These are phyloP conservation scores for Nothocercus julius DNA, from an alignment of 2,113 vertebrate genomes.

Conservation along the genomic window DNA sequence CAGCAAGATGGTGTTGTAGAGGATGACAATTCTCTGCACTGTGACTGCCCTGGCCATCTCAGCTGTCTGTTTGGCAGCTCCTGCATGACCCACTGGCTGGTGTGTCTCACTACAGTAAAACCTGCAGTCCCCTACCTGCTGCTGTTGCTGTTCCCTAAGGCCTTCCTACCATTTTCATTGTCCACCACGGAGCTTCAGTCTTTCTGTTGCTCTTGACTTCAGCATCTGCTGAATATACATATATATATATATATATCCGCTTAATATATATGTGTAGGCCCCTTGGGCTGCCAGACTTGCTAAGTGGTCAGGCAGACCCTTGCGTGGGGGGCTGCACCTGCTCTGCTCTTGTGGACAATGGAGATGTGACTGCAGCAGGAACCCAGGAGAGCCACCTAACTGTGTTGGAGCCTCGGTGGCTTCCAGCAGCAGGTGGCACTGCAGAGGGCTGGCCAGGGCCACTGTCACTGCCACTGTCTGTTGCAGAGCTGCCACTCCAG, in stretches of 20 bases:
- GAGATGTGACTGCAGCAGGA: not conserved
- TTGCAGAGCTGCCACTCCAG: not conserved
- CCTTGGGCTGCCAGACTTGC: not conserved
- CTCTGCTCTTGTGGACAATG: accelerated
- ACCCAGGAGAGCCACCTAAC: accelerated
- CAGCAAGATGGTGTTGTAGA: not conserved
- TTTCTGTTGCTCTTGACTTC: not conserved
- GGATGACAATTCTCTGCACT: not conserved
- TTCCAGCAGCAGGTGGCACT: not conserved
- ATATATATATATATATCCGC: too few species aligned
- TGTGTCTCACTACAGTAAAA: not conserved
- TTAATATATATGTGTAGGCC: too few species aligned
- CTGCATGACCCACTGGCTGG: not conserved
- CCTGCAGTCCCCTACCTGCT: not conserved
- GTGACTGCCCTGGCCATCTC: too few species aligned
- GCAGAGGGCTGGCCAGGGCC: too few species aligned
- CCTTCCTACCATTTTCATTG: not conserved
- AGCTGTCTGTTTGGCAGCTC: not conserved
- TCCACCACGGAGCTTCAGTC: not conserved
- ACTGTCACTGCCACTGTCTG: not conserved
- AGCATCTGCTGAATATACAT: not conserved
- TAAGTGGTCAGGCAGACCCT: not conserved
- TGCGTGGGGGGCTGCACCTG: accelerated
- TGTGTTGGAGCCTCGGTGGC: accelerated
- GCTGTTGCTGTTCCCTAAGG: not conserved